Conservation (phyloP, 2,888 invertebrate species). For the Podabrus alpinus region DNA sequence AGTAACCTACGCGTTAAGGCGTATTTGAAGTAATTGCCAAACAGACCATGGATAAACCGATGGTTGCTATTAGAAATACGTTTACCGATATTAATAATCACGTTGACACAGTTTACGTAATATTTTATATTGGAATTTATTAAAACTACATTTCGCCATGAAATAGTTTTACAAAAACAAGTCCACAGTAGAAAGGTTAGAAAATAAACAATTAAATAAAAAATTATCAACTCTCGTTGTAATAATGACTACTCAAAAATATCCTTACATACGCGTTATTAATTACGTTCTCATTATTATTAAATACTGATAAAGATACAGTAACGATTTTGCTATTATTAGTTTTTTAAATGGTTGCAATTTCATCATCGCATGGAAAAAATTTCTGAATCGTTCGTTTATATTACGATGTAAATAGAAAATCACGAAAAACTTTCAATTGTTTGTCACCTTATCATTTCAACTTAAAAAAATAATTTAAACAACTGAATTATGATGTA, state of each 20-base stretch:
- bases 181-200: neutral
- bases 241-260: neutral
- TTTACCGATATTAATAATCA: neutral
- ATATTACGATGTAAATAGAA: too few species aligned
- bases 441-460: neutral
- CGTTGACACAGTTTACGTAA: neutral
- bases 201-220: neutral
- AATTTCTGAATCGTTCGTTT: neutral
- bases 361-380: neutral
- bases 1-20: neutral
- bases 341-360: neutral
- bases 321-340: neutral
- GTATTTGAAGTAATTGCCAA: neutral
- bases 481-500: neutral
- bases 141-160: neutral
- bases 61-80: neutral
- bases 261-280: neutral
- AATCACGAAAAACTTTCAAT: neutral
- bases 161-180: neutral
- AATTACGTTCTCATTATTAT: neutral
- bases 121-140: neutral
- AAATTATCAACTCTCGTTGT: neutral
- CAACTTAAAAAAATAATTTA: neutral
- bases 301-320: neutral
- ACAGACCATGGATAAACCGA: neutral